phyloP scores from a whole-genome alignment of 1,140 invertebrate genomes.

The Andrena cerasifolii region DNA sequence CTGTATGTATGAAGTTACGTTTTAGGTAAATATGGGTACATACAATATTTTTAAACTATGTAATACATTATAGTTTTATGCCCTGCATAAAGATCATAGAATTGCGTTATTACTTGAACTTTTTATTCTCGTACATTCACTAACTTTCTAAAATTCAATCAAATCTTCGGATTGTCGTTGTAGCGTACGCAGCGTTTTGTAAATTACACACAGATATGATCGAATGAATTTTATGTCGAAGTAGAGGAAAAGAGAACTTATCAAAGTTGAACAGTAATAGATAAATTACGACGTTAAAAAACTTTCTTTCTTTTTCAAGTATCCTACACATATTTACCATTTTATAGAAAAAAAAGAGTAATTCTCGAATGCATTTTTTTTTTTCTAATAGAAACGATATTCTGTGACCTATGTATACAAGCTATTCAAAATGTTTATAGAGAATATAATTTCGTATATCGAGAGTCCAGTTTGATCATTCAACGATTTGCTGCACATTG shows the following conservation, averaged over 20 bases:
- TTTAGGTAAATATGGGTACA: constrained; percentile 64
- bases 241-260: constrained; percentile 5
- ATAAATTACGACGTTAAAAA: neutral
- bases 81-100: constrained; percentile 42
- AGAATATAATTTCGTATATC: constrained; percentile 11
- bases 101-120: constrained; percentile 53
- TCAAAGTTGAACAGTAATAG: constrained; percentile 1
- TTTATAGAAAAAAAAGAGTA: neutral
- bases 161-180: constrained; percentile 32
- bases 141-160: constrained; percentile 58
- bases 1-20: constrained; percentile 63
- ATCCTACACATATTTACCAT: constrained; percentile 33
- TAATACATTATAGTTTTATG: constrained; percentile 60
- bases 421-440: constrained; percentile 24
- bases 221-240: neutral
- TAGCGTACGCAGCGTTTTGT: constrained; percentile 39
- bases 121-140: constrained; percentile 54
- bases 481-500: neutral
- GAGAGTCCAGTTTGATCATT: constrained; percentile 42
- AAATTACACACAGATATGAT: constrained; percentile 35
- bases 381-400: constrained; percentile 27
- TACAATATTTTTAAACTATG: constrained; percentile 66
- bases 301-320: constrained; percentile 15
- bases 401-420: constrained; percentile 22
- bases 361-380: constrained; percentile 44